Percentiles rank a stretch among this genome's conserved stretches.
Evolutionary conservation across 2,113 vertebrate species (phyloP).

Genomic region (Neotoma lepida): DNA sequence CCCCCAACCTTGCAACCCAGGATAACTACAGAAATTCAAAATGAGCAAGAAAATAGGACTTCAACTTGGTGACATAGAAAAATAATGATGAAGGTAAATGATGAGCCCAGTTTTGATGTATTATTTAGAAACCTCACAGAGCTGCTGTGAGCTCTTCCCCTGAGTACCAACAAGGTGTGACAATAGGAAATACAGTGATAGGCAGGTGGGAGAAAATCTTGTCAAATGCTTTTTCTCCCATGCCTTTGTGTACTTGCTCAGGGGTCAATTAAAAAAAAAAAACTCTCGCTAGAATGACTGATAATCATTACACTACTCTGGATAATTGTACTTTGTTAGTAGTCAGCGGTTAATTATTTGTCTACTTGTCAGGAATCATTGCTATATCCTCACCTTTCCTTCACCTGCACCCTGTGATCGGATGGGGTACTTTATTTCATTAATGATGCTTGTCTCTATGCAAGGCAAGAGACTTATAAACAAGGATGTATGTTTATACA

Average conservation of each 20-base stretch:
- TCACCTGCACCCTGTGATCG: slow-evolving; percentile 24
- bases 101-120: slow-evolving; percentile 78
- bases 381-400: slow-evolving; percentile 33
- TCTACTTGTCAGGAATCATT: slow-evolving; percentile 68
- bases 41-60: slow-evolving; percentile 73
- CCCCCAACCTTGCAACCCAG: not conserved
- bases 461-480: not conserved
- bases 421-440: slow-evolving; percentile 32
- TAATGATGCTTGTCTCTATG: slow-evolving; percentile 11
- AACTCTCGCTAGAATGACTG: slow-evolving; percentile 21
- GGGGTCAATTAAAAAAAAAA: slow-evolving; percentile 44
- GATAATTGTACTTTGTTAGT: slow-evolving; percentile 65
- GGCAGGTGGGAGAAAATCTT: not conserved
- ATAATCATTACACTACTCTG: slow-evolving; percentile 56
- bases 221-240: slow-evolving; percentile 43
- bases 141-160: slow-evolving; percentile 57
- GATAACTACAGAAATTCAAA: slow-evolving; percentile 63
- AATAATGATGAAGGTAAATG: slow-evolving; percentile 65
- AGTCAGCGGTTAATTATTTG: slow-evolving; percentile 66
- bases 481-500: not conserved
- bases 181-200: slow-evolving; percentile 32
- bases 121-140: slow-evolving; percentile 73
- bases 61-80: slow-evolving; percentile 59
- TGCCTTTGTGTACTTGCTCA: slow-evolving; percentile 50
- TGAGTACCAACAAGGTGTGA: slow-evolving; percentile 43